Evolutionary conservation across 2,113 vertebrate species (phyloP), one percentile per base, ranked within the genome.

Genomic region (Sceloporus tristichus): DNA sequence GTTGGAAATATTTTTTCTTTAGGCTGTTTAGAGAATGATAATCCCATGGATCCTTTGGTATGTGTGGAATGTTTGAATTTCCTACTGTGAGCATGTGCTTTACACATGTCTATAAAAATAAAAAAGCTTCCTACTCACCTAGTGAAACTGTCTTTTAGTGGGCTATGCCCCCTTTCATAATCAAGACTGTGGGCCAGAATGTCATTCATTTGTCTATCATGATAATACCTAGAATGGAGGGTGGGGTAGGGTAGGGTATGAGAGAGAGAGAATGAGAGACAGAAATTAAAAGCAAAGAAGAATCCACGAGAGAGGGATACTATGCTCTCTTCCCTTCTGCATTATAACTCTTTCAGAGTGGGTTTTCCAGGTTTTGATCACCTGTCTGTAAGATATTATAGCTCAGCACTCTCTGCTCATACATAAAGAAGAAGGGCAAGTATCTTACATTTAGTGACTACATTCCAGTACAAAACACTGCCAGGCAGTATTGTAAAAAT

Each of bases 51-150:
- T 93, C 93, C 92, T 94, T 92, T 86, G 92, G 89, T 95, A 95
- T 94, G 91, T 91, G 88, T 94, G 95, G 91, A 96, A 95, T 93
- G 93, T 94, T 95, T 96, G 94, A 92, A 94, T 94, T 93, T 94
- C 94, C 93, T 92, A 94, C 95, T 94, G 83, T 81, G 94, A 94
- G 82, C 88, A 40, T 95, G 91, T 88, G 85, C 90, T 95, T 88
- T 79, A 94, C 93, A 87, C 91, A 88, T 88, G 84, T 85, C 88
- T 94, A 91, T 90, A 82, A 95, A 96, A 96, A 94, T 90, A 95
- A 62, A 62, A 96, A 87, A 76, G 91, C 90, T 95, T 85, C 93
- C 92, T 92, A 92, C 90, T 92, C 11, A 79, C 82, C 82, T 90
- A 87, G 91, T 88, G 96, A 93, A 92, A 92, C 91, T 95, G 84